phyloP scores from a whole-genome alignment of 2,797 vertebrate species.

The Sebastes variabilis region DNA sequence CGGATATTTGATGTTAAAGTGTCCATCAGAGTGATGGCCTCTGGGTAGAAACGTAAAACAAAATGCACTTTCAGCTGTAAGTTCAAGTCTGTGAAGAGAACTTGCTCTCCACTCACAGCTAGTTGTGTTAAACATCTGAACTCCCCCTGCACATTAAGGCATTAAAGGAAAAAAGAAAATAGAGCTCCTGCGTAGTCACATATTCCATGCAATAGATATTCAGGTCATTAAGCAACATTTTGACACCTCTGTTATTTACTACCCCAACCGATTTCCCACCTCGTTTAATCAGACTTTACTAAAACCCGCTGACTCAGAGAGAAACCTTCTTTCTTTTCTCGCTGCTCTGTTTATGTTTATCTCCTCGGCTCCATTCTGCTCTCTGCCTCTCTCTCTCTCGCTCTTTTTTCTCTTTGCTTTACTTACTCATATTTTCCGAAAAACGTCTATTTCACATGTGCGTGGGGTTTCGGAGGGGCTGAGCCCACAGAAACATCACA shows the following conservation, averaged over 20 bases:
- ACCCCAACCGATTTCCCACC: conserved; percentile 64
- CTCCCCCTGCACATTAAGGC: conserved; percentile 46
- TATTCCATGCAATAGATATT: conserved; percentile 71
- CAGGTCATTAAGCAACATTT: conserved; percentile 77
- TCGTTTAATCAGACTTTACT: conserved; percentile 78
- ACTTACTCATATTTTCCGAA: conserved; percentile 62
- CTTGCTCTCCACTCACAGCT: conserved; percentile 7
- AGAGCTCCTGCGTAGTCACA: conserved; percentile 53
- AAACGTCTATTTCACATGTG: conserved; percentile 44
- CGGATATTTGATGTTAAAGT: neutral
- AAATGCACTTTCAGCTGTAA: neutral
- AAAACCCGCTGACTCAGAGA: conserved; percentile 74
- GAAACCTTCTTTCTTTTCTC: conserved; percentile 59
- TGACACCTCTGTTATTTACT: conserved; percentile 80
- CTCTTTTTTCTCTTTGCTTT: conserved; percentile 42
- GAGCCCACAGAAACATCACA: conserved; percentile 35
- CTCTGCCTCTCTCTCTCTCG: conserved; percentile 23
- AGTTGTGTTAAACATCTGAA: conserved; percentile 46
- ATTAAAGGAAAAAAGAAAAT: conserved; percentile 31
- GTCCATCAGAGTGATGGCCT: neutral
- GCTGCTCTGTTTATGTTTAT: conserved; percentile 69
- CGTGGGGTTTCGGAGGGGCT: conserved; percentile 10
- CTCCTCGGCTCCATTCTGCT: conserved; percentile 44
- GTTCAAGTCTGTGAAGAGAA: neutral
- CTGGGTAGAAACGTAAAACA: too few species aligned